Conservation (phyloP, 2,797 vertebrate genomes). For the Sebastes itinus region DNA sequence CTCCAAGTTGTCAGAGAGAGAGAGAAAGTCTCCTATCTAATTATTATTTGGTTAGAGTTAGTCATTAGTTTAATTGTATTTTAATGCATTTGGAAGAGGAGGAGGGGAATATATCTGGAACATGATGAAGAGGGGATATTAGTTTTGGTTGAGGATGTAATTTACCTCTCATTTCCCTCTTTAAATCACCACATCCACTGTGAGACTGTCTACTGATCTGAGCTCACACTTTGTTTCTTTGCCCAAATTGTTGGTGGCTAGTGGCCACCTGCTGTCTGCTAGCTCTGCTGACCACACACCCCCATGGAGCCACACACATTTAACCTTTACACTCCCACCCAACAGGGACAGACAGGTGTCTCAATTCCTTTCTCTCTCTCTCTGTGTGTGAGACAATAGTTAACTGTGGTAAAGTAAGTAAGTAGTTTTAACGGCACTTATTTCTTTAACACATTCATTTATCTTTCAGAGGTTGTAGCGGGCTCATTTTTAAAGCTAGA, state of each 20-base stretch:
- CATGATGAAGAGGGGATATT: conserved; percentile 38
- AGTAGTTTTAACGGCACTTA: no score
- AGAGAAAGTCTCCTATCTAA: not conserved
- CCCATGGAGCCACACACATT: conserved; percentile 59
- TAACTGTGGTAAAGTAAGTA: not conserved
- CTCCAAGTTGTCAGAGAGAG: not conserved
- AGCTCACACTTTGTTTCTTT: conserved; percentile 1
- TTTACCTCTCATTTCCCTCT: conserved; percentile 8
- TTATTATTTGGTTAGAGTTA: conserved; percentile 24
- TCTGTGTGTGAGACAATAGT: not conserved
- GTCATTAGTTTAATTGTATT: conserved; percentile 40
- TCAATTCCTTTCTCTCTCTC: not conserved
- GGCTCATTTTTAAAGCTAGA: no score
- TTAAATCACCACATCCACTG: conserved; percentile 24
- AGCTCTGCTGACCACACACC: conserved; percentile 52
- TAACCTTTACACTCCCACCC: conserved; percentile 58
- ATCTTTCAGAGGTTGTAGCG: no score
- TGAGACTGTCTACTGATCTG: not conserved
- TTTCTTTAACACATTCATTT: no score
- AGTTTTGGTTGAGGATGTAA: conserved; percentile 37
- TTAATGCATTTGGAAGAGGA: conserved; percentile 16
- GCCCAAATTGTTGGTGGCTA: not conserved
- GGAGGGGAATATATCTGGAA: not conserved
- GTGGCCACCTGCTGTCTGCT: conserved; percentile 62
- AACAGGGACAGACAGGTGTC: conserved; percentile 70